Evolutionary conservation across 2,888 invertebrate species (phyloP).

Genomic region (Aphidoletes aphidimyza): DNA sequence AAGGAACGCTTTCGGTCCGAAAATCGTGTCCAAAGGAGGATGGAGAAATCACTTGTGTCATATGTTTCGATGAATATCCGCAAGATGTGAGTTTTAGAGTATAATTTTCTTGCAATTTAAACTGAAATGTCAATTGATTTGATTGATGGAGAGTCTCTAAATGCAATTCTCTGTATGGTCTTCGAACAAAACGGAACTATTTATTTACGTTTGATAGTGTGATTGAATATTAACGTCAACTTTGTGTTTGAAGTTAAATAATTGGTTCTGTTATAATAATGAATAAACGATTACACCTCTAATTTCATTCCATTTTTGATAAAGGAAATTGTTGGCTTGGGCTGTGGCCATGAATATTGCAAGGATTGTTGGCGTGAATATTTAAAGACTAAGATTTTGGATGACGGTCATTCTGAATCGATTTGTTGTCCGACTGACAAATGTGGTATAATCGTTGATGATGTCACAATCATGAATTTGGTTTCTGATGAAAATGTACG

Average conservation of each 20-base stretch:
- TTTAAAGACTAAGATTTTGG: not conserved
- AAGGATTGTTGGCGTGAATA: not conserved
- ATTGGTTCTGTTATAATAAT: too few species aligned
- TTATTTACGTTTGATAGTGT: too few species aligned
- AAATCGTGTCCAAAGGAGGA: too few species aligned
- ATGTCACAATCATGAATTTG: not conserved
- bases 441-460: not conserved
- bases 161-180: constrained; percentile 10
- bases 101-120: too few species aligned
- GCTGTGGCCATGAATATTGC: not conserved
- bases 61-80: not conserved
- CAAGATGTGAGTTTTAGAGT: not conserved
- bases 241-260: constrained; percentile 58
- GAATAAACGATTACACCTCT: too few species aligned
- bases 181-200: constrained; percentile 56
- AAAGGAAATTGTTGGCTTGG: not conserved
- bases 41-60: too few species aligned
- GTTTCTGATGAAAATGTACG: not conserved
- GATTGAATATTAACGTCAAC: not conserved
- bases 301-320: too few species aligned
- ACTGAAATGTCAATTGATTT: too few species aligned
- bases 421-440: not conserved
- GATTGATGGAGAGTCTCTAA: not conserved
- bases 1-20: too few species aligned
- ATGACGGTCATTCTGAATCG: not conserved